Conservation (phyloP, 2,113 vertebrate genomes). For the Rhynchomys soricoides region DNA sequence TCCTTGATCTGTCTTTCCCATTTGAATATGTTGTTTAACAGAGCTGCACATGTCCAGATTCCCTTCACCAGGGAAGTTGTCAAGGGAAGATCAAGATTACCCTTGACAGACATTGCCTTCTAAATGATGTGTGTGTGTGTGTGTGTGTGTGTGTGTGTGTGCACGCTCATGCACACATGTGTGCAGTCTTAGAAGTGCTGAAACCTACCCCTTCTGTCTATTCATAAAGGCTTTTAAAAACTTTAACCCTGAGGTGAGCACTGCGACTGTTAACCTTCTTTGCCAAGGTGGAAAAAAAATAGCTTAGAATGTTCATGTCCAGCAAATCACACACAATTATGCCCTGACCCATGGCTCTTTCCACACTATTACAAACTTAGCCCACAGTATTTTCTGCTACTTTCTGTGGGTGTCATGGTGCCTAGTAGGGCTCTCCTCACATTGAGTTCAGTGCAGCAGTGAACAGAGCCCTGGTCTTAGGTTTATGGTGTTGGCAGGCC, state of each 20-base stretch:
- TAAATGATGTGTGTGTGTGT: not conserved
- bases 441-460: not conserved
- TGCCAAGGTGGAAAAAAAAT: not conserved
- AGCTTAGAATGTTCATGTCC: not conserved
- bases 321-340: not conserved
- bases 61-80: not conserved
- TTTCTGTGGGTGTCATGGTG: fast-evolving
- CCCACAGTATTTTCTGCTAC: not conserved
- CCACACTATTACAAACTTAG: not conserved
- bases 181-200: not conserved
- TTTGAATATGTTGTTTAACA: not conserved
- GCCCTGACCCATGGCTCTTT: not conserved
- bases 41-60: not conserved
- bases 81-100: not conserved
- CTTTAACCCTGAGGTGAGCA: not conserved
- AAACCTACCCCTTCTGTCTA: not conserved
- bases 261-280: not conserved
- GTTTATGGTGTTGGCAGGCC: too few relatives aligned
- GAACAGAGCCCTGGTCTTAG: not conserved
- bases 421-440: not conserved
- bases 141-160: not conserved
- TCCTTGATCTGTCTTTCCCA: not conserved
- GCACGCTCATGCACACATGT: too few relatives aligned
- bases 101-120: not conserved
- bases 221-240: not conserved